phyloP scores from a whole-genome alignment of 1,140 invertebrate species.

The Drosophila kohkoa region DNA sequence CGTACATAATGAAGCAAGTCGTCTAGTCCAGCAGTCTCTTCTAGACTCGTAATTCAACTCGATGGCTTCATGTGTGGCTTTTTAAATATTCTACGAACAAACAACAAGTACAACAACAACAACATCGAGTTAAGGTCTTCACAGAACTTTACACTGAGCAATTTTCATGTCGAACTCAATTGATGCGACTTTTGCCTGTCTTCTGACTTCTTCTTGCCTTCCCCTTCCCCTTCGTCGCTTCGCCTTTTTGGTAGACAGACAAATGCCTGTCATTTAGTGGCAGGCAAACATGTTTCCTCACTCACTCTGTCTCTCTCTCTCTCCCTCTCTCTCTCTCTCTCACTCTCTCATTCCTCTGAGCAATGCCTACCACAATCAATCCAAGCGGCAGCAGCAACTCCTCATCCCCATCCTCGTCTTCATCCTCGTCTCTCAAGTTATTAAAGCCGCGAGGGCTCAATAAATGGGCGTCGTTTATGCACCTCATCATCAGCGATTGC shows the following conservation, averaged over 20 bases:
- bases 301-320: neutral
- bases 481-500: conserved; percentile 81
- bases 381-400: conserved; percentile 16
- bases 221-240: neutral
- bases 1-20: conserved; percentile 29
- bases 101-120: conserved; percentile 49
- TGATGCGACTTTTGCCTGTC: conserved; percentile 58
- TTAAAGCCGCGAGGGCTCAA: conserved; percentile 77
- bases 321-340: neutral
- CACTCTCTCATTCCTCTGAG: neutral
- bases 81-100: conserved; percentile 73
- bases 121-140: conserved; percentile 28
- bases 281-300: conserved; percentile 66
- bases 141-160: conserved; percentile 58
- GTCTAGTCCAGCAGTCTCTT: neutral
- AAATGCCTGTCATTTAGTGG: conserved; percentile 80
- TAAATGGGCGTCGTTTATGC: conserved; percentile 83
- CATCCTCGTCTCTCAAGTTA: conserved; percentile 32
- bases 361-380: conserved; percentile 27
- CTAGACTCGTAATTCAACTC: neutral
- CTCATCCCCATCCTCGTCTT: neutral
- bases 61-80: conserved; percentile 65
- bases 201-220: conserved; percentile 16
- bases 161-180: conserved; percentile 80
- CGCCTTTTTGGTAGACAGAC: conserved; percentile 50